phyloP scores from a whole-genome alignment of 1,140 invertebrate species.

The Musca vetustissima region DNA sequence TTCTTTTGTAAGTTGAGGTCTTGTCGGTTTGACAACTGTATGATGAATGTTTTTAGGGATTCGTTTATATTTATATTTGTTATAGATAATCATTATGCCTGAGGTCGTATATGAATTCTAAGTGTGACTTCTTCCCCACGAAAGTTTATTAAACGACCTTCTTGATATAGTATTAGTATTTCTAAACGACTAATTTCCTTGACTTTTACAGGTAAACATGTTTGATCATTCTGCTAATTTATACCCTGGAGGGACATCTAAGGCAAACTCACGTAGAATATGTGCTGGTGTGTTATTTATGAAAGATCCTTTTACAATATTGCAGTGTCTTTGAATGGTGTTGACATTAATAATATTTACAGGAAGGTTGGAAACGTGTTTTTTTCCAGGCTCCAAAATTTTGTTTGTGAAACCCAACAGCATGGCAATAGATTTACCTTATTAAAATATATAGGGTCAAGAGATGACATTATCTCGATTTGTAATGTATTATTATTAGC shows the following conservation, averaged over 20 bases:
- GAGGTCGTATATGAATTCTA: not conserved
- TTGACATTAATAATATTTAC: conserved; percentile 37
- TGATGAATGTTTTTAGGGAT: no score
- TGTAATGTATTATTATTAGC: no score
- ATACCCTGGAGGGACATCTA: conserved; percentile 35
- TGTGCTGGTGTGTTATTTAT: conserved; percentile 39
- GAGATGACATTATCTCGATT: no score
- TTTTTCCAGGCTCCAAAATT: conserved; percentile 26
- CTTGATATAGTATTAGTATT: conserved; percentile 25
- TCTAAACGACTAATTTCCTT: conserved; percentile 4
- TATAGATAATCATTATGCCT: conserved; percentile 12
- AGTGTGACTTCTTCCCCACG: not conserved
- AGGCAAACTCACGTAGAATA: conserved; percentile 45
- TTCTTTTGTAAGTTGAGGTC: not conserved
- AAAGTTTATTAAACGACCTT: conserved; percentile 4
- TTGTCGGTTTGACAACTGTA: not conserved
- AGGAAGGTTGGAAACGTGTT: conserved; percentile 31
- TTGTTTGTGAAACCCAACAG: conserved; percentile 32
- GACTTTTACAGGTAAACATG: conserved; percentile 43
- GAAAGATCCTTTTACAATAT: conserved; percentile 39
- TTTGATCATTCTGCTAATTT: conserved; percentile 43
- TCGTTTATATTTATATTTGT: not conserved
- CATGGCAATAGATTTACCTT: no score
- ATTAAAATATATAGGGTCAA: no score
- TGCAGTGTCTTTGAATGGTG: conserved; percentile 34